A percentile compares a stretch with the other conserved stretches of the same genome.
Evolutionary conservation across 2,113 vertebrate species (phyloP).

Genomic region (Ammodramus savannarum): DNA sequence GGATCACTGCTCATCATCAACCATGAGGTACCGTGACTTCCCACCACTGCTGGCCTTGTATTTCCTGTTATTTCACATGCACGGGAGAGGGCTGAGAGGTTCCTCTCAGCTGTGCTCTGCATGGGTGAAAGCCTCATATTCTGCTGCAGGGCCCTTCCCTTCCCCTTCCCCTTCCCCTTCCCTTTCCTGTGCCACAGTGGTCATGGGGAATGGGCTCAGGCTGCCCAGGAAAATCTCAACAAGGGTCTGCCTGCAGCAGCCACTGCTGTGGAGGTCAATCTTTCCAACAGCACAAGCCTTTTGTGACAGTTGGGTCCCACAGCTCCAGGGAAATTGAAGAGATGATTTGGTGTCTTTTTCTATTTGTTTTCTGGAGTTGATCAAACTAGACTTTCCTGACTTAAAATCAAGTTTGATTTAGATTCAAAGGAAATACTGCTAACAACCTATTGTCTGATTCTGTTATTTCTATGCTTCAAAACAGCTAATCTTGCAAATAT

Average conservation of each 20-base stretch:
- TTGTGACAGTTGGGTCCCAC: constrained; percentile 1
- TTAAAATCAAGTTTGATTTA: background rate
- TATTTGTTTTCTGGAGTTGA: constrained; percentile 6
- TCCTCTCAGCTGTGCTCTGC: background rate
- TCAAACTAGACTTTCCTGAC: constrained; percentile 17
- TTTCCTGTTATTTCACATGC: background rate
- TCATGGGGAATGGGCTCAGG: background rate
- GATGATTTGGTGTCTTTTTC: constrained; percentile 19
- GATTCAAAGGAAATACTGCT: background rate
- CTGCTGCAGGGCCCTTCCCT: background rate
- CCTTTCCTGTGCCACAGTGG: background rate
- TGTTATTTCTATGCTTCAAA: background rate
- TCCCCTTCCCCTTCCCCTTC: no score
- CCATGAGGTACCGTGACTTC: background rate
- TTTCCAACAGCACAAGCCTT: constrained; percentile 11
- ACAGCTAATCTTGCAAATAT: background rate
- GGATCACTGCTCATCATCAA: no score
- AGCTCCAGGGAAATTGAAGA: background rate
- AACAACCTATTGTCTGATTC: background rate
- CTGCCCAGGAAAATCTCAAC: background rate
- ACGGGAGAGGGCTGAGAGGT: background rate
- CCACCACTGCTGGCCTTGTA: background rate
- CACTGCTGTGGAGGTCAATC: background rate
- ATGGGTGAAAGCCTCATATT: background rate
- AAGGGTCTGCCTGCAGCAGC: background rate